Conservation (phyloP, 2,888 invertebrate species). For the Ametastegia equiseti region DNA sequence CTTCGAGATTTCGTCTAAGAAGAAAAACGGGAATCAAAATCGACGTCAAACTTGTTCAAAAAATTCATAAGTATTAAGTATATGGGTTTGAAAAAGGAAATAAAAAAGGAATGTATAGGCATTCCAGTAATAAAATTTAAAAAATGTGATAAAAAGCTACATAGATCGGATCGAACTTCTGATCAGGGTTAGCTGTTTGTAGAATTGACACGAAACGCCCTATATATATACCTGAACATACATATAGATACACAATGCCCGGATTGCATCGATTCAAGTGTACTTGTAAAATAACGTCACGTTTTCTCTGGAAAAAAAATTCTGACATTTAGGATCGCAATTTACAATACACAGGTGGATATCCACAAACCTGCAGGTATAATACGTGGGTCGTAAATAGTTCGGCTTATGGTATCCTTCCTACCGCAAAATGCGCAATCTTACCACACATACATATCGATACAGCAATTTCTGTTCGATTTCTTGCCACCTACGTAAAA, state of each 20-base stretch:
- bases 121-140: no score
- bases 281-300: conserved; percentile 5
- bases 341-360: background rate
- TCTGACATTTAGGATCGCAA: background rate
- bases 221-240: no score
- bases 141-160: no score
- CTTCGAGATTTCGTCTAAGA: no score
- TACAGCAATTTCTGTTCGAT: background rate
- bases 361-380: background rate
- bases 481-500: conserved; percentile 32
- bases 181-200: background rate
- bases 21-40: background rate
- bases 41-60: no score
- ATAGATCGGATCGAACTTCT: no score
- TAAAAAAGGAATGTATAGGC: no score
- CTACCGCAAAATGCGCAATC: background rate
- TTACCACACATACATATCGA: background rate
- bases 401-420: background rate
- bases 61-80: no score
- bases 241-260: conserved; percentile 2
- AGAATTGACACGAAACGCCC: background rate
- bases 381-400: background rate
- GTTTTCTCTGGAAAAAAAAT: conserved; percentile 25
- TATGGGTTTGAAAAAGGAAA: no score
- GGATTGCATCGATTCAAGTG: conserved; percentile 7